phyloP scores from a whole-genome alignment of 1,140 invertebrate genomes.

The Acromyrmex heyeri region DNA sequence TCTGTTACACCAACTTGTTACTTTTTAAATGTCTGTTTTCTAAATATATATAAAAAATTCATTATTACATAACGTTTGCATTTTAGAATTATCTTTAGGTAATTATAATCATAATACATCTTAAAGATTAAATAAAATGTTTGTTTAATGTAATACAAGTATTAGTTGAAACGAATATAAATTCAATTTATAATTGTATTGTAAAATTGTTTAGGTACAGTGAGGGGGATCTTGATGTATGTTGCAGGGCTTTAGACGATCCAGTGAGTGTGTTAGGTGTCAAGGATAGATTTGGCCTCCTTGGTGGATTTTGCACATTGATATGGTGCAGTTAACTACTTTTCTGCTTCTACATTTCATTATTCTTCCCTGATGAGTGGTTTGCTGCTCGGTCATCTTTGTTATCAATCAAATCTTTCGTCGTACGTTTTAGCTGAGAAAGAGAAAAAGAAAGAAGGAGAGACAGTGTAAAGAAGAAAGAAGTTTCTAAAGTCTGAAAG shows the following conservation, averaged over 20 bases:
- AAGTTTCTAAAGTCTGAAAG: slow-evolving; percentile 78
- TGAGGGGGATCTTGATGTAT: slow-evolving; percentile 79
- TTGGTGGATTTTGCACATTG: slow-evolving; percentile 74
- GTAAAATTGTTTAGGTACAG: slow-evolving; percentile 75
- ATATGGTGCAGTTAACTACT: slow-evolving; percentile 78
- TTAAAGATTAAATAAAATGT: too few species aligned
- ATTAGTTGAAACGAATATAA: slow-evolving; percentile 21
- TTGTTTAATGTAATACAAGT: neutral
- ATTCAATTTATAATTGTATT: slow-evolving; percentile 61
- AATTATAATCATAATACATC: too few species aligned
- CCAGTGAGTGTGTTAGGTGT: slow-evolving; percentile 81
- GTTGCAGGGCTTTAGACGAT: slow-evolving; percentile 81
- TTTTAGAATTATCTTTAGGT: too few species aligned
- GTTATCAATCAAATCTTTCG: slow-evolving; percentile 78
- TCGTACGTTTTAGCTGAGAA: slow-evolving; percentile 80
- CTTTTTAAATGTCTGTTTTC: too few species aligned
- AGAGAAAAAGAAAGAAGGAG: slow-evolving; percentile 69
- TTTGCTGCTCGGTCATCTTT: slow-evolving; percentile 79
- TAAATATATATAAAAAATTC: too few species aligned
- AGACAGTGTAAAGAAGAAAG: slow-evolving; percentile 74
- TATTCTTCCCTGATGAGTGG: slow-evolving; percentile 75
- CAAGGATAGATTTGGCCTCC: slow-evolving; percentile 71
- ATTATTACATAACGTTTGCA: too few species aligned
- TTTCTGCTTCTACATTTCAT: slow-evolving; percentile 80
- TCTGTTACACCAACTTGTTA: too few species aligned